Evolutionary conservation across 2,888 invertebrate genomes (phyloP).

Genomic region (Enchytraeus crypticus): DNA sequence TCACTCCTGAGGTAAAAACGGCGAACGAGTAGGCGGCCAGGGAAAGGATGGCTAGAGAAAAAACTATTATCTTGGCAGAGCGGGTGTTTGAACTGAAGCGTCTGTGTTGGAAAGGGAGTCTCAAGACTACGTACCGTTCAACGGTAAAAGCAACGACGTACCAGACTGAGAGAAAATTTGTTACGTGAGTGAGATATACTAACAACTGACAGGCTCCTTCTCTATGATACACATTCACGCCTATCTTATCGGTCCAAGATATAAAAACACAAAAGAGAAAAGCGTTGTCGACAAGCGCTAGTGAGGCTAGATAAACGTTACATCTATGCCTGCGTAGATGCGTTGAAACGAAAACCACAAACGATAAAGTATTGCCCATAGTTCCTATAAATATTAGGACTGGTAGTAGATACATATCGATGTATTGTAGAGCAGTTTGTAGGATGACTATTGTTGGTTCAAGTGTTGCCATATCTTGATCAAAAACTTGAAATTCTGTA

Average conservation of each 20-base stretch:
- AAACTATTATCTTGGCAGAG: conserved; percentile 38
- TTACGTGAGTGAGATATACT: conserved; percentile 22
- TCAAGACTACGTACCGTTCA: conserved; percentile 22
- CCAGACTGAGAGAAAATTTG: conserved; percentile 24
- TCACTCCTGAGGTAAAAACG: conserved; percentile 24
- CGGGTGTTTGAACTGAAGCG: conserved; percentile 35
- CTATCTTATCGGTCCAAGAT: background rate
- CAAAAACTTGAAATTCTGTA: too few relatives aligned
- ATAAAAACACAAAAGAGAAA: conserved; percentile 1
- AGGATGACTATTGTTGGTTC: background rate
- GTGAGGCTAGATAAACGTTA: conserved; percentile 3
- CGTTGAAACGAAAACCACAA: conserved; percentile 36
- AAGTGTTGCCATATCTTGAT: background rate
- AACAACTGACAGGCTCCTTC: conserved; percentile 21
- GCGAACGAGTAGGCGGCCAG: conserved; percentile 35
- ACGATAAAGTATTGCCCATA: conserved; percentile 66
- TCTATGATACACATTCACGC: conserved; percentile 1
- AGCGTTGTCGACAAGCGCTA: background rate
- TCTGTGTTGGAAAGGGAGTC: conserved; percentile 16
- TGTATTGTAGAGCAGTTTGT: background rate
- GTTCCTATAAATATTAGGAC: conserved; percentile 51
- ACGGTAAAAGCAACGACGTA: conserved; percentile 23
- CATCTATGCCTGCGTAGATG: background rate
- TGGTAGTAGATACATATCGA: conserved; percentile 60
- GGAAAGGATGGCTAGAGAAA: conserved; percentile 30